Evolutionary conservation across 2,113 vertebrate genomes (phyloP), one percentile per base, ranked within the genome.

Genomic region (Semnopithecus entellus): DNA sequence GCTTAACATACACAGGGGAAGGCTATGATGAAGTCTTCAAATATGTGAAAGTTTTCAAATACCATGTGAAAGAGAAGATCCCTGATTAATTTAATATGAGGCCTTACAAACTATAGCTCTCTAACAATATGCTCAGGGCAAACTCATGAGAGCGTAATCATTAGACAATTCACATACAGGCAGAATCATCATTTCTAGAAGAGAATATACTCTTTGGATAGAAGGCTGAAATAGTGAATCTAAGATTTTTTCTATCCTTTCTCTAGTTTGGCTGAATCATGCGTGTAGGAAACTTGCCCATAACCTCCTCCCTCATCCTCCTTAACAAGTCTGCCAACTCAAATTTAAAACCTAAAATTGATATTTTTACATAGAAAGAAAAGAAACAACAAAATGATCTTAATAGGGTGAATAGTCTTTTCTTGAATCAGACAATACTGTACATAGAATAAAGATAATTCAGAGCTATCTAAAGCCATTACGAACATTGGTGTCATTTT

Each of bases 351-450:
- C 9, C 61, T 88, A 84, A 48, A 91, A 75, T 3, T 40, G 40
- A 79, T 91, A 61, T 66, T 92, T 88, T 70, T 68, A 85, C 95
- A 92, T 59, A 66, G 78, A 22, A 85, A 95, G 50, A 48, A 95
- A 93, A 89, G 57, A 94, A 92, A 84, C 30, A 92, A 93, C 30
- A 94, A 48, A 88, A 88, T 18, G 45, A 11, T 72, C 78, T 88
- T 59, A 40, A 48, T 59, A 91, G 8, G 55, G 75, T 52, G 45
- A 89, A 89, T 32, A 90, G 35, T 0, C 76, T 94, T 92, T 87
- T 92, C 84, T 82, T 66, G 23, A 86, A 45, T 81, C 75, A 76
- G 3, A 86, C 45, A 73, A 90, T 3, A 88, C 1, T 55, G 43
- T 5, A 78, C 90, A 61, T 61, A 91, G 55, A 88, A 75, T 20